Conservation (phyloP, 2,797 vertebrate genomes). For the Lepus oiostolus region DNA sequence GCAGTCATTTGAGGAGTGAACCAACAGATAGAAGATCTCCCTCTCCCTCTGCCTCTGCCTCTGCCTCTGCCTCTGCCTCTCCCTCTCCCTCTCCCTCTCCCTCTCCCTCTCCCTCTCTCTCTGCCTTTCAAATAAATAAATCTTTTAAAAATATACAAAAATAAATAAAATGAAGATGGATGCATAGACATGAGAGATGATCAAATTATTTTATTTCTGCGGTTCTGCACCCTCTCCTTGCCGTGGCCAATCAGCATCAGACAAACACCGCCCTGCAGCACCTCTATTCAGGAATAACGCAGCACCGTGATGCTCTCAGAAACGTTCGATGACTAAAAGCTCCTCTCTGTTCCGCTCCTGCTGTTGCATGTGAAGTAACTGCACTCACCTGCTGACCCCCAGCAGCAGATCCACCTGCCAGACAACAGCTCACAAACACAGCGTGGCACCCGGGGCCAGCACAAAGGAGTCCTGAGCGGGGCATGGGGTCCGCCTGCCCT, state of each 20-base stretch:
- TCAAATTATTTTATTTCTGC: background rate
- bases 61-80: too few species aligned
- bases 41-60: too few species aligned
- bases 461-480: constrained; percentile 72
- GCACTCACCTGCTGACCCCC: constrained; percentile 75
- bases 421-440: constrained; percentile 81
- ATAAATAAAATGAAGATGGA: too few species aligned
- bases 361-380: constrained; percentile 55
- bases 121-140: too few species aligned
- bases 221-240: background rate
- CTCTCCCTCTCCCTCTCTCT: too few species aligned
- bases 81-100: too few species aligned
- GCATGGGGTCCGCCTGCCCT: constrained; percentile 65
- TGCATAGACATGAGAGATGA: background rate
- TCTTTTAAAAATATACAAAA: too few species aligned
- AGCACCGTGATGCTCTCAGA: background rate
- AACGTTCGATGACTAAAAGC: constrained; percentile 43
- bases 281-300: background rate
- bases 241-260: background rate
- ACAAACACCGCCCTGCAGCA: background rate
- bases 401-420: constrained; percentile 54
- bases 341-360: constrained; percentile 67
- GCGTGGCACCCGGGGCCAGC: constrained; percentile 55
- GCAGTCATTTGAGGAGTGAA: too few species aligned
- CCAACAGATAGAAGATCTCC: too few species aligned